Conservation (phyloP, 1,140 invertebrate species). For the Drepana arcuata region DNA sequence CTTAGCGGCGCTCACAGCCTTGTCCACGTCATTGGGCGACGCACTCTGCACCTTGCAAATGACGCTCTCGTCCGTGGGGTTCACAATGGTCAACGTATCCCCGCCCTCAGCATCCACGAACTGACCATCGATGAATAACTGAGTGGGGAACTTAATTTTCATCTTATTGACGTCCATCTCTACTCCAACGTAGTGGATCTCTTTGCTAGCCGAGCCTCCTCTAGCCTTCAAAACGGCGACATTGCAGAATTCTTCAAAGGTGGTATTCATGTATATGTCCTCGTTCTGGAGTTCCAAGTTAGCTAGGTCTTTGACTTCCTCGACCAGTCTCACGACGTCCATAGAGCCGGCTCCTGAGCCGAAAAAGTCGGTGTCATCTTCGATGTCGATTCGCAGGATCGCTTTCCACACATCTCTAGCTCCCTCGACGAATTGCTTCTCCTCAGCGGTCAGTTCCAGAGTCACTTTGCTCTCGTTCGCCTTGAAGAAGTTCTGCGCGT, state of each 20-base stretch:
- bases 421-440: constrained; percentile 76
- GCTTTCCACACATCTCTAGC: constrained; percentile 85
- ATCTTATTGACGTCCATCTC: constrained; percentile 87
- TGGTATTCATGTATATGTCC: constrained; percentile 93
- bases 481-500: constrained; percentile 86
- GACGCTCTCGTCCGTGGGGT: constrained; percentile 88
- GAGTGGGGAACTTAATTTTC: constrained; percentile 87
- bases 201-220: constrained; percentile 66
- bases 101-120: constrained; percentile 86
- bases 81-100: constrained; percentile 79
- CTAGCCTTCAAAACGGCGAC: constrained; percentile 78
- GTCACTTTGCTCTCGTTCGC: constrained; percentile 69
- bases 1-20: constrained; percentile 88
- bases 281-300: constrained; percentile 87
- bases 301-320: constrained; percentile 91
- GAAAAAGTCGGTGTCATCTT: constrained; percentile 92
- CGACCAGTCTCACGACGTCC: constrained; percentile 95
- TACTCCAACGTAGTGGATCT: constrained; percentile 82
- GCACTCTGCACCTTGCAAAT: constrained; percentile 87
- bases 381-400: constrained; percentile 86
- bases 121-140: constrained; percentile 92
- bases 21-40: constrained; percentile 86
- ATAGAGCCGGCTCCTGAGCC: constrained; percentile 93
- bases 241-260: constrained; percentile 86
- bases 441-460: constrained; percentile 84